A percentile compares a stretch with the other conserved stretches of the same genome.
Evolutionary conservation across 2,797 vertebrate genomes (phyloP).

Genomic region (Lophotriccus pileatus): DNA sequence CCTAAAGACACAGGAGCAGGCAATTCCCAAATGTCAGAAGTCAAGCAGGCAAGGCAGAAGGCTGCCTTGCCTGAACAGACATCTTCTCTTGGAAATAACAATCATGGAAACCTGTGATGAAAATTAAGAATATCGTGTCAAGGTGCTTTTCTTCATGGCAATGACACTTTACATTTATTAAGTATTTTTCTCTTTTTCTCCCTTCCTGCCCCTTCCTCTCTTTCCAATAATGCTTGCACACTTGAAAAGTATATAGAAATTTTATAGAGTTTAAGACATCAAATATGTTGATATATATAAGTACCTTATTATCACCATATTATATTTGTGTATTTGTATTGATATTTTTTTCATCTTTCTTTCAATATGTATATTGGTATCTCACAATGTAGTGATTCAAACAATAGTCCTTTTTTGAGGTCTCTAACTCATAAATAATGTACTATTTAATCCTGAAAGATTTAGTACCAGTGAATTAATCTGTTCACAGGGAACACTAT

Average conservation of each 20-base stretch:
- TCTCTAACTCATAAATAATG: not conserved
- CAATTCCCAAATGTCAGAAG: not conserved
- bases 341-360: not conserved
- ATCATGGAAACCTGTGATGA: not conserved
- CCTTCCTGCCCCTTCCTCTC: not conserved
- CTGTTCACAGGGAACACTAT: not conserved
- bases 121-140: not conserved
- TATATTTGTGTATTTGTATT: not conserved
- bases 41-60: not conserved
- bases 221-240: not conserved
- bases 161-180: not conserved
- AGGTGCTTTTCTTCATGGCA: not conserved
- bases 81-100: not conserved
- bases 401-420: not conserved
- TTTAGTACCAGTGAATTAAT: not conserved
- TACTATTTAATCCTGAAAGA: not conserved
- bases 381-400: not conserved
- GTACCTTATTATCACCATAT: not conserved
- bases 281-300: not conserved
- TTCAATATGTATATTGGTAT: not conserved
- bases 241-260: not conserved
- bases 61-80: not conserved
- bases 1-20: not conserved
- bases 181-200: not conserved
- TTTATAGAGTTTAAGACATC: not conserved